Evolutionary conservation across 2,113 vertebrate genomes (phyloP).

Genomic region (Donacobius atricapilla): DNA sequence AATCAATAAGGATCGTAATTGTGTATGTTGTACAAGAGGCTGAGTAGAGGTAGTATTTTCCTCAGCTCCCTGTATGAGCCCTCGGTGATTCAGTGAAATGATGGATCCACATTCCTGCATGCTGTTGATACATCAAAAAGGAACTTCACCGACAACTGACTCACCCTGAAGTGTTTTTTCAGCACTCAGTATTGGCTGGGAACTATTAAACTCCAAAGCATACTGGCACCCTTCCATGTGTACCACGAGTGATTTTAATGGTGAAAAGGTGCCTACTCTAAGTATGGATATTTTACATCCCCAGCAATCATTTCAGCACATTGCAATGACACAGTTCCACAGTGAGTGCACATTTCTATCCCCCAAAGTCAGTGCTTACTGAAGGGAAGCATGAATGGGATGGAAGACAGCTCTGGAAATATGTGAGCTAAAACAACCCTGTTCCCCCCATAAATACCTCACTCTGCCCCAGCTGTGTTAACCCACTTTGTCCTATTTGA

Average conservation of each 20-base stretch:
- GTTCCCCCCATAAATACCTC: neutral
- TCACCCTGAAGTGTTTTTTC: neutral
- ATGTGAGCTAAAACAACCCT: neutral
- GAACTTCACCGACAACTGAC: neutral
- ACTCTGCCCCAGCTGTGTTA: neutral
- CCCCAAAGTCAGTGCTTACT: accelerated
- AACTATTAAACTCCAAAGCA: neutral
- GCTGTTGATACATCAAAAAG: neutral
- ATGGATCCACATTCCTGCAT: neutral
- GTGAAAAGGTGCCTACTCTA: neutral
- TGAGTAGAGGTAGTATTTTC: neutral
- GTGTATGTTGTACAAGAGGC: neutral
- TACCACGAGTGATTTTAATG: neutral
- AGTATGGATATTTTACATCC: neutral
- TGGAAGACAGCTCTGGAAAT: neutral
- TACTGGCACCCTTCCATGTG: neutral
- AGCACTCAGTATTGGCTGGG: neutral
- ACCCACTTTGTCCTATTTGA: neutral
- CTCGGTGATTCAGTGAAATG: neutral
- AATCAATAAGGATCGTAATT: neutral
- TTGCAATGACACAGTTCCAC: neutral
- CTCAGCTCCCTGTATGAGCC: neutral
- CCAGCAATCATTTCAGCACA: neutral
- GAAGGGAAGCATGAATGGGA: neutral
- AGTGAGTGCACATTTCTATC: neutral